These are phyloP conservation scores for Cepaea hortensis DNA, from an alignment of 2,888 invertebrate species.

Conservation along the genomic window DNA sequence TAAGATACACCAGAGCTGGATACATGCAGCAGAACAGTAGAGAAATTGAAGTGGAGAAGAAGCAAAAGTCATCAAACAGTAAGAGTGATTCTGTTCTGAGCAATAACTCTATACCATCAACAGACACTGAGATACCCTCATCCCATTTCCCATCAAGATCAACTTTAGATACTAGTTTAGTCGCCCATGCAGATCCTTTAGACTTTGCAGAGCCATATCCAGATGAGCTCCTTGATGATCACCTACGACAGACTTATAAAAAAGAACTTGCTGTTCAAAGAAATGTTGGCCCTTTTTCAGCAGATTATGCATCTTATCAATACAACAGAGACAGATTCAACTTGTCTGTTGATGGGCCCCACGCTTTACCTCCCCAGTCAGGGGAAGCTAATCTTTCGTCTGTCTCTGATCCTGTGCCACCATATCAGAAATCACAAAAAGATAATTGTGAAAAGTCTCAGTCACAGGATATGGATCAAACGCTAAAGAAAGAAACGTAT, in stretches of 20 bases:
- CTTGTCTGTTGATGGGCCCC: slow-evolving; percentile 37
- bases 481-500: slow-evolving; percentile 42
- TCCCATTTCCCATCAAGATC: slow-evolving; percentile 1
- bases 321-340: slow-evolving; percentile 3
- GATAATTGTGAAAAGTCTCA: neutral
- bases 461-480: slow-evolving; percentile 29
- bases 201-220: slow-evolving; percentile 36
- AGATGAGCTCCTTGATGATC: slow-evolving; percentile 30
- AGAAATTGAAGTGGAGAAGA: neutral
- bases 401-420: slow-evolving; percentile 1
- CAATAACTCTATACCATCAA: neutral
- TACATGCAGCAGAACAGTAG: neutral
- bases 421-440: neutral
- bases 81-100: slow-evolving; percentile 22
- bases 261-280: slow-evolving; percentile 25
- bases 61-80: slow-evolving; percentile 31
- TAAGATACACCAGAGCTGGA: neutral
- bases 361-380: slow-evolving; percentile 9
- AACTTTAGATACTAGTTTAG: slow-evolving; percentile 10
- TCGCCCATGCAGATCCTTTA: slow-evolving; percentile 33
- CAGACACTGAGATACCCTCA: neutral
- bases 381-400: neutral
- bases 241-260: slow-evolving; percentile 27
- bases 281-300: neutral
- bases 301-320: neutral